These are phyloP conservation scores for Pararge aegeria DNA, from an alignment of 1,140 invertebrate genomes.

Conservation along the genomic window DNA sequence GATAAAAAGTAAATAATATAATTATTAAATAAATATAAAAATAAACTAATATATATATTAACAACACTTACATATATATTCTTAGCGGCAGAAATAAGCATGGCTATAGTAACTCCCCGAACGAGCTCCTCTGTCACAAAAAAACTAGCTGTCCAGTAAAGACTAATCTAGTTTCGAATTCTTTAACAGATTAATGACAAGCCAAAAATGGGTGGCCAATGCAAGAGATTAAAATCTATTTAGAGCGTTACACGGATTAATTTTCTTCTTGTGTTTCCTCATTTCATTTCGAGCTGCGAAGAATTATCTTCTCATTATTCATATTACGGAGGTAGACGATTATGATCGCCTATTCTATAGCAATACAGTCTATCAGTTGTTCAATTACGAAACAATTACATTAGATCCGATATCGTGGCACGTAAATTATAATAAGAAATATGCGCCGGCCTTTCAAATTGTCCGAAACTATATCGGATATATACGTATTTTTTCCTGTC, in stretches of 20 bases:
- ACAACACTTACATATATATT: no score
- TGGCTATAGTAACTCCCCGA: no score
- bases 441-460: background rate
- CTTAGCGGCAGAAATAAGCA: no score
- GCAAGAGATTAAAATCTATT: background rate
- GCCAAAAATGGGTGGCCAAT: background rate
- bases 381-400: slow-evolving; percentile 1
- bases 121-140: no score
- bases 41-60: no score
- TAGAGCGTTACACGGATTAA: background rate
- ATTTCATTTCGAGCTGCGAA: background rate
- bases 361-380: background rate
- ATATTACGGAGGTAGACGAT: background rate
- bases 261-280: background rate
- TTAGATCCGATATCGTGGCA: background rate
- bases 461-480: no score
- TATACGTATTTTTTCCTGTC: no score
- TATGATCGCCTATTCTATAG: background rate
- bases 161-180: no score
- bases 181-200: no score
- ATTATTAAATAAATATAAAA: no score
- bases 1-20: no score
- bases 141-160: no score
- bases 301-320: background rate
- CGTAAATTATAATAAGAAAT: background rate